Evolutionary conservation across 2,113 vertebrate genomes (phyloP).

Genomic region (Suncus etruscus): DNA sequence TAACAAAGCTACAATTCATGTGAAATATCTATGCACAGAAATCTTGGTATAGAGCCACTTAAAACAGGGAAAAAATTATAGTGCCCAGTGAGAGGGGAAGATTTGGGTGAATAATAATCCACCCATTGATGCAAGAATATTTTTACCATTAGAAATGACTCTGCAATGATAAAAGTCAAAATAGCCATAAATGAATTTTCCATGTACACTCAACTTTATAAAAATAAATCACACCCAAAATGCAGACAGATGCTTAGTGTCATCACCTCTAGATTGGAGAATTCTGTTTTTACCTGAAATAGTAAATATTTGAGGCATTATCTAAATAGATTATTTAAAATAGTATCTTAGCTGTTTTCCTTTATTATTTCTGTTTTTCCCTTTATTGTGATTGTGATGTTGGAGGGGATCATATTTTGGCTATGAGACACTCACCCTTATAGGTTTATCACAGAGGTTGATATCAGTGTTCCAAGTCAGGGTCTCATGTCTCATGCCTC

Average conservation of each 20-base stretch:
- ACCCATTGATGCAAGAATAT: slow-evolving; percentile 51
- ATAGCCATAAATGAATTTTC: slow-evolving; percentile 55
- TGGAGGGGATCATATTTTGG: no score
- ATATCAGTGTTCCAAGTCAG: no score
- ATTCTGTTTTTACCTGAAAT: slow-evolving; percentile 54
- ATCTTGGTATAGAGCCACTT: slow-evolving; percentile 58
- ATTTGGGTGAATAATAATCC: slow-evolving; percentile 66
- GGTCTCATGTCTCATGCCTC: no score
- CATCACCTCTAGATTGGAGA: slow-evolving; percentile 21
- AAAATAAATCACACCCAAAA: slow-evolving; percentile 59
- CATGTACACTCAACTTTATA: slow-evolving; percentile 38
- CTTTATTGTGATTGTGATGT: no score
- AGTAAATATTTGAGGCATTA: background rate
- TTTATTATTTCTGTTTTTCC: background rate
- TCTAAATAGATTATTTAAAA: background rate
- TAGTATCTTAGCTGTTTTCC: background rate
- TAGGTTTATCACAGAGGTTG: no score
- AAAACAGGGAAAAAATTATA: slow-evolving; percentile 45
- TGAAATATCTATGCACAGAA: slow-evolving; percentile 50
- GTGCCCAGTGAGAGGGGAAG: slow-evolving; percentile 56
- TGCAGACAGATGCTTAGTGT: background rate
- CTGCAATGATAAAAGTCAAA: slow-evolving; percentile 55
- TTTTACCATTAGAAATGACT: slow-evolving; percentile 70
- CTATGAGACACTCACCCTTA: no score
- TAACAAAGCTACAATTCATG: slow-evolving; percentile 51